Evolutionary conservation across 1,140 invertebrate species (phyloP).

Genomic region (Brachionus sp.): DNA sequence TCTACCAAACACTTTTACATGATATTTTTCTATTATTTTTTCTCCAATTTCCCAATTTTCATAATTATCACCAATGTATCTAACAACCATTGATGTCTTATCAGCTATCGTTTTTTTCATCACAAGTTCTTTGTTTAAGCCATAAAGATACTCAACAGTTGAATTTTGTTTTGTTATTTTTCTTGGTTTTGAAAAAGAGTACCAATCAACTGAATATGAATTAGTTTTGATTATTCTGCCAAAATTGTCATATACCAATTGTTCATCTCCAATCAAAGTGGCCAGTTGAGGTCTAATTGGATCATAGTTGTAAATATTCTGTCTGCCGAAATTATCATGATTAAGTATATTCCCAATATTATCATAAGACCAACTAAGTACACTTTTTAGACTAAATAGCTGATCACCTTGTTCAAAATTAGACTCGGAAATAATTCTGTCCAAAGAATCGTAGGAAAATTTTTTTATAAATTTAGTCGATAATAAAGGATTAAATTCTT

Average conservation of each 20-base stretch:
- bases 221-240: not conserved
- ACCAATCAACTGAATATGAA: slow-evolving; percentile 1
- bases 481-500: not conserved
- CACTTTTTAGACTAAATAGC: no score
- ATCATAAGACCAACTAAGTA: not conserved
- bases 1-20: not conserved
- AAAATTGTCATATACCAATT: not conserved
- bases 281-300: not conserved
- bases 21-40: not conserved
- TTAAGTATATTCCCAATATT: not conserved
- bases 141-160: not conserved
- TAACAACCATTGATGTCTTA: not conserved
- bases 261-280: not conserved
- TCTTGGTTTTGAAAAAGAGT: not conserved
- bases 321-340: not conserved
- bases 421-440: no score
- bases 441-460: not conserved
- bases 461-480: not conserved
- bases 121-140: not conserved
- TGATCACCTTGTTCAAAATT: no score
- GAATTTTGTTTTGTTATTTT: not conserved
- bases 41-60: not conserved
- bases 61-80: not conserved
- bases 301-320: not conserved
- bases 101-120: not conserved